Conservation (phyloP, 2,888 invertebrate species). For the Dexiosoma caninum region DNA sequence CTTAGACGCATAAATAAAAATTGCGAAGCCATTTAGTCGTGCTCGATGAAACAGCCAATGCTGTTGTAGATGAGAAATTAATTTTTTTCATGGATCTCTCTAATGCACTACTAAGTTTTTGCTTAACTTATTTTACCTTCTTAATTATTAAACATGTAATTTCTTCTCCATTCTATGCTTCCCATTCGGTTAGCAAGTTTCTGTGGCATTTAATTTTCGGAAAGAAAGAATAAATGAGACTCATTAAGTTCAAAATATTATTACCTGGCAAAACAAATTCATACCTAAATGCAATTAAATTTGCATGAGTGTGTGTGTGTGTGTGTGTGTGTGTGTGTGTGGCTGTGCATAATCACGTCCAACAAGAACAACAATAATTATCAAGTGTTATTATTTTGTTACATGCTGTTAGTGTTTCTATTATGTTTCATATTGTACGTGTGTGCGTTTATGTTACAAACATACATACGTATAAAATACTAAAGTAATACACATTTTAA, state of each 20-base stretch:
- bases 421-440: background rate
- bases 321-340: background rate
- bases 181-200: background rate
- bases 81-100: too few relatives aligned
- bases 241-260: background rate
- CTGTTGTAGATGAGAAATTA: too few relatives aligned
- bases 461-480: slow-evolving; percentile 28
- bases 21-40: too few relatives aligned
- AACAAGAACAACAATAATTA: slow-evolving; percentile 16
- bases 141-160: too few relatives aligned
- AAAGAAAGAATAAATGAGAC: background rate
- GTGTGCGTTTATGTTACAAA: too few relatives aligned
- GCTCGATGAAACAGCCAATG: too few relatives aligned
- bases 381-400: slow-evolving; percentile 49
- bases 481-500: slow-evolving; percentile 62
- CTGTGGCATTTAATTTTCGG: background rate
- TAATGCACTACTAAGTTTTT: too few relatives aligned
- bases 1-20: too few relatives aligned
- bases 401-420: slow-evolving; percentile 12
- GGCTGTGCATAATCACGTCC: too few relatives aligned
- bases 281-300: background rate
- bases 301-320: background rate
- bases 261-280: background rate
- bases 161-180: background rate
- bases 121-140: too few relatives aligned